Base-by-base conservation (phyloP, 1,140 invertebrate genomes). In the Lepidostoma basale region DNA sequence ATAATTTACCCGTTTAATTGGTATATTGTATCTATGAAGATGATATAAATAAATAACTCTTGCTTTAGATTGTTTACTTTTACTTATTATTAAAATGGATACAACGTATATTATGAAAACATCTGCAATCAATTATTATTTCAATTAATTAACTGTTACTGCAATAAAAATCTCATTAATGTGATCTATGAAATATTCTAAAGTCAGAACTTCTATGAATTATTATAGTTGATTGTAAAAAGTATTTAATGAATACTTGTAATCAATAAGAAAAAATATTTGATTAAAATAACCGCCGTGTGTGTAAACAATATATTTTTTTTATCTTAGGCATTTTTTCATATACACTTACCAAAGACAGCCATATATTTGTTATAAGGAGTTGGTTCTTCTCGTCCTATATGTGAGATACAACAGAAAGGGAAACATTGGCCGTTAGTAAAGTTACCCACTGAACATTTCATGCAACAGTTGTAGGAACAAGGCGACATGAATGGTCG, bases 351-450 rank as follows among this genome's bases (percentile, higher is more conserved):
- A 93, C 91, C 89, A 92, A 87, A 84, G 89, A 90, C 84, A 92
- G 87, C 89, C 89, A 92, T 85, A 90, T 90, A 87, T 92, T 92
- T 83, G 90, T 90, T 83, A 91, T 90, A 84, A 92, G 88, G 83
- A 90, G 88, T 86, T 92, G 90, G 86, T 92, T 92, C 86, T 92
- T 92, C 86, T 92, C 90, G 85, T 92, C 90, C 89, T 91, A 89
- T 82, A 88, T 72, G 75, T 74, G 80, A 82, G 81, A 84, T 83
- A 86, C 83, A 85, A 85, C 83, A 85, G 85, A 84, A 85, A 85
- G 82, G 84, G 81, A 85, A 86, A 85, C 83, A 86, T 85, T 82
- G 83, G 83, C 79, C 79, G 83, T 84, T 85, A 83, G 84, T 85
- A 42, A 26, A 83, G 81, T 82, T 82, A 76, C 78, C 78, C 81